phyloP scores from a whole-genome alignment of 2,797 vertebrate genomes.

The Eurystomus glaucurus region DNA sequence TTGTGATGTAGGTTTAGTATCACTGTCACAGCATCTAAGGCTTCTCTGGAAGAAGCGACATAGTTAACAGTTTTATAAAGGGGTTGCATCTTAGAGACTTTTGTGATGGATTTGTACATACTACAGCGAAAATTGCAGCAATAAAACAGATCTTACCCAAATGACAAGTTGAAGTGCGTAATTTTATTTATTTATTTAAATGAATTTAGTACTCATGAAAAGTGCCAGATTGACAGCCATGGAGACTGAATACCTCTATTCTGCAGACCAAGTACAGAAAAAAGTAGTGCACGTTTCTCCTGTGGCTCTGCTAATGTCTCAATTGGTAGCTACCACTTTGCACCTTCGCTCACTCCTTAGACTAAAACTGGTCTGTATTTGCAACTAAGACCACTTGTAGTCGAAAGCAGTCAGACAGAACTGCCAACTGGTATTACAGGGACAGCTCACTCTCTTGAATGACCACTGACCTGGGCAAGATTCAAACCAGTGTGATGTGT shows the following conservation, averaged over 20 bases:
- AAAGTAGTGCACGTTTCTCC: neutral
- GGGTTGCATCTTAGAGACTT: constrained; percentile 24
- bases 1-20: constrained; percentile 50
- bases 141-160: constrained; percentile 51
- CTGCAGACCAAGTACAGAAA: neutral
- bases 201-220: constrained; percentile 31
- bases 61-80: constrained; percentile 24
- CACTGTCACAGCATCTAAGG: constrained; percentile 10
- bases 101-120: constrained; percentile 63
- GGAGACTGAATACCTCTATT: neutral
- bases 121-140: constrained; percentile 38
- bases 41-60: constrained; percentile 18
- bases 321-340: neutral
- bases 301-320: neutral
- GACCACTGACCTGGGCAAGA: neutral
- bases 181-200: constrained; percentile 33
- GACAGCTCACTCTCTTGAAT: neutral
- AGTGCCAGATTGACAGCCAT: constrained; percentile 7
- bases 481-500: neutral
- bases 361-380: neutral
- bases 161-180: constrained; percentile 32
- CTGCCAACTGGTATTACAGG: rapidly evolving
- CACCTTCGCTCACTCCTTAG: neutral
- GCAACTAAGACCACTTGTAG: no score
- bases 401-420: neutral